Percentiles rank a stretch among this genome's conserved stretches.
phyloP scores from a whole-genome alignment of 2,888 invertebrate species.

The Harpagoxenus sublaevis region DNA sequence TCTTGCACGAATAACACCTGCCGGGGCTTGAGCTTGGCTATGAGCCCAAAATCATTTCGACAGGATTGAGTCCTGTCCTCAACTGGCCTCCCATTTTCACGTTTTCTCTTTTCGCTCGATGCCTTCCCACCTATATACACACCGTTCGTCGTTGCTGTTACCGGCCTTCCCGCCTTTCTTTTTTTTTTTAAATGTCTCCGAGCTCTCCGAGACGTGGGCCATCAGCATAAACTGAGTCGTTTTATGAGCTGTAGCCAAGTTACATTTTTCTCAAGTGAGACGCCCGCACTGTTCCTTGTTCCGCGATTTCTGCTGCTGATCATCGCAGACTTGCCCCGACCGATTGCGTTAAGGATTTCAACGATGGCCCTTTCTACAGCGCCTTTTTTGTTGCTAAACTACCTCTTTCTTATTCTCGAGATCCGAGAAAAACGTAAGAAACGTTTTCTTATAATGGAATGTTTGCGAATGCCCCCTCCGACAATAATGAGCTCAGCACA shows the following conservation, averaged over 20 bases:
- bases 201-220: constrained; percentile 78
- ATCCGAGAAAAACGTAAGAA: constrained; percentile 8
- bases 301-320: constrained; percentile 38
- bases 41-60: constrained; percentile 77
- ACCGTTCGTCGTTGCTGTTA: constrained; percentile 16
- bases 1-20: constrained; percentile 76
- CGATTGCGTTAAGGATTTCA: constrained; percentile 63
- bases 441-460: background rate
- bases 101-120: constrained; percentile 46
- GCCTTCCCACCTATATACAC: constrained; percentile 12
- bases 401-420: constrained; percentile 42
- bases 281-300: constrained; percentile 22
- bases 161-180: constrained; percentile 35
- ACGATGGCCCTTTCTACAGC: constrained; percentile 44
- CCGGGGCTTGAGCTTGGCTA: constrained; percentile 76
- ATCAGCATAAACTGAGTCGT: constrained; percentile 85
- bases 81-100: constrained; percentile 56
- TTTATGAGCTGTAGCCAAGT: constrained; percentile 84
- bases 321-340: constrained; percentile 45
- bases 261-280: constrained; percentile 82
- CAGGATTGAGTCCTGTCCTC: constrained; percentile 62
- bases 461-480: constrained; percentile 7
- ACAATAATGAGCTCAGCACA: constrained; percentile 32
- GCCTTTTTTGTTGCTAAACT: constrained; percentile 1
- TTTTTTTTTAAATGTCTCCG: constrained; percentile 79